phyloP scores from a whole-genome alignment of 2,113 vertebrate species.

The Leiothrix lutea region DNA sequence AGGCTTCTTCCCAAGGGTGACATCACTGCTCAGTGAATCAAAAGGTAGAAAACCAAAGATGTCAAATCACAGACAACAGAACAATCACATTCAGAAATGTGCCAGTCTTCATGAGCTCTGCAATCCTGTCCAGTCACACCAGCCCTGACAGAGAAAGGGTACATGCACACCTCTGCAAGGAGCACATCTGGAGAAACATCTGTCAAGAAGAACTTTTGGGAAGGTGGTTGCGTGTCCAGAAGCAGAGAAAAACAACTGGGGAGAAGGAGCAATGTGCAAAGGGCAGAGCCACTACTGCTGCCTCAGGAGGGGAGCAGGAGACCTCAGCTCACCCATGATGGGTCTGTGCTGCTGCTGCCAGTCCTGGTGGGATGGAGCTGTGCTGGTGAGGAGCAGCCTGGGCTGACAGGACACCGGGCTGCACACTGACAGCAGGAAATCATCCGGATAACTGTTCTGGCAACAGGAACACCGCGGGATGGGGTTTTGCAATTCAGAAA shows the following conservation, averaged over 20 bases:
- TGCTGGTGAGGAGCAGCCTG: not conserved
- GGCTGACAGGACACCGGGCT: rapidly evolving
- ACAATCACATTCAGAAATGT: not conserved
- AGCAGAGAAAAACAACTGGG: not conserved
- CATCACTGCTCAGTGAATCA: not conserved
- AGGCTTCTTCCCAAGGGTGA: not conserved
- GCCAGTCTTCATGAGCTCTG: not conserved
- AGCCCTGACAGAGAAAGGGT: not conserved
- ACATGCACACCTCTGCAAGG: not conserved
- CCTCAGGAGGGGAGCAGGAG: not conserved
- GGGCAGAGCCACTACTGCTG: not conserved
- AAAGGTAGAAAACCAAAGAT: not conserved
- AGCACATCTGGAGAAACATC: not conserved
- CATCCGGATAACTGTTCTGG: not conserved
- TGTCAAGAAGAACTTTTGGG: not conserved
- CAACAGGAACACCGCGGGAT: rapidly evolving
- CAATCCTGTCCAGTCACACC: not conserved
- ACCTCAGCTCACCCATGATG: rapidly evolving
- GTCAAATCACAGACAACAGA: not conserved
- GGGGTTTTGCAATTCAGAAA: slow-evolving; percentile 42
- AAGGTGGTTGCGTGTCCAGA: not conserved
- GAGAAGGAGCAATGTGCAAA: not conserved
- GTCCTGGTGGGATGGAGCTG: not conserved
- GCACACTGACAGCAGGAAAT: rapidly evolving
- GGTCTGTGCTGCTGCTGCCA: not conserved